phyloP scores from a whole-genome alignment of 2,888 invertebrate species.

The Drepana falcataria region DNA sequence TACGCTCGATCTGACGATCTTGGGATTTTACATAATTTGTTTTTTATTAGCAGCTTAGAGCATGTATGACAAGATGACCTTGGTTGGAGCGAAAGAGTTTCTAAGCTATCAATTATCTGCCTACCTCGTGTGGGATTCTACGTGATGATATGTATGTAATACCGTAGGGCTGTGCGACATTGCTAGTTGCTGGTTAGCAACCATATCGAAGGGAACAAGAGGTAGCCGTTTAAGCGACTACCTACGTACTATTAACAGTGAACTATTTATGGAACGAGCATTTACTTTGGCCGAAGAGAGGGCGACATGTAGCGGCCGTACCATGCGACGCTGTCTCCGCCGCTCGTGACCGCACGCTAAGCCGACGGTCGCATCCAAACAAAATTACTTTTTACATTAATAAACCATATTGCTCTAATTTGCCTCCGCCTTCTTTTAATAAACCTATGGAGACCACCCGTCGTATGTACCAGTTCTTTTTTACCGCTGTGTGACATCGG shows the following conservation, averaged over 20 bases:
- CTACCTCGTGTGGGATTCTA: no score
- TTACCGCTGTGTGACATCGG: slow-evolving; percentile 66
- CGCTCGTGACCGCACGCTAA: slow-evolving; percentile 58
- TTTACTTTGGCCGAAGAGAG: not conserved
- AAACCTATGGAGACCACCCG: slow-evolving; percentile 63
- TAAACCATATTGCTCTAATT: slow-evolving; percentile 76
- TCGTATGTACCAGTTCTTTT: slow-evolving; percentile 74
- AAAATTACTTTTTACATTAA: slow-evolving; percentile 75
- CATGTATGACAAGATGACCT: no score
- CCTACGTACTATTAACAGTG: not conserved
- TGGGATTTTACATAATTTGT: no score
- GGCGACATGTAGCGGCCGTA: slow-evolving; percentile 18
- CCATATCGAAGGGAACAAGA: no score
- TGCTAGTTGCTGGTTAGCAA: no score
- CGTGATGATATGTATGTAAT: no score
- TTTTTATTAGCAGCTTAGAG: no score
- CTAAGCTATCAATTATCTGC: no score
- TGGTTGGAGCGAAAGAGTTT: no score
- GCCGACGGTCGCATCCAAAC: slow-evolving; percentile 48
- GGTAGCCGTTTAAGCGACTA: not conserved
- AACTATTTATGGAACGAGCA: not conserved
- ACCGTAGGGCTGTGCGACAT: no score
- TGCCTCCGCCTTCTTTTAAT: slow-evolving; percentile 74
- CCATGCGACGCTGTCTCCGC: slow-evolving; percentile 36
- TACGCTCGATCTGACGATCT: no score